Evolutionary conservation across 2,888 invertebrate genomes (phyloP), one percentile per base, ranked within the genome.

Genomic region (Gerris lacustris): DNA sequence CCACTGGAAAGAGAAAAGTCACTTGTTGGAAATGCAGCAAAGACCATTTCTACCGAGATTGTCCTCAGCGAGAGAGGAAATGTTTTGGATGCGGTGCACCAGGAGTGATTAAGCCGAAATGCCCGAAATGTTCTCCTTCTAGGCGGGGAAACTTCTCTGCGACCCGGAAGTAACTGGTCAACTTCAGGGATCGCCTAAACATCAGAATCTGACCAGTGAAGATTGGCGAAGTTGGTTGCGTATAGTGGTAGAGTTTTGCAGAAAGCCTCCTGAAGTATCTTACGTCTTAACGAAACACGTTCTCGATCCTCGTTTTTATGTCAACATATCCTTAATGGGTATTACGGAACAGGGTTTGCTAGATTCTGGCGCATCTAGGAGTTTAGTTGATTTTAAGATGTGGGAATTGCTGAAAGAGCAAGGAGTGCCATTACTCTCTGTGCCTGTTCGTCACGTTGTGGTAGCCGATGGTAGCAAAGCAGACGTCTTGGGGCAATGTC

Each of bases 11-110:
- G 31, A 31, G 4, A 31, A 31, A 31, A 4, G 31, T 31, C 4
- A 69, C 2, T 17, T 69, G 69, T 63, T 69, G 69, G 69, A 69
- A 69, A 7, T 63, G 69, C 6, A 7, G 43, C 2, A 15, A 63
- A 6, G 62, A 63, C 6, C 69, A 69, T 63, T 31, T 63, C 31
- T 43, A 69, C 44, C 62, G 62, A 6, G n/a, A 62, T 63, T 69
- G 69, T 43, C 18, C 17, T 17, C 18, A 63, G 11, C 55, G 55
- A 15, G 69, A 69, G 69, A 55, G 44, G 18, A 69, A 62, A 17
- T 69, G 66, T 44, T 66, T 44, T 64, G 64, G 69, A 44, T 69
- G 64, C n/a, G 66, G 66, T 7, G 45, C 9, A 18, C 17, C 43
- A 64, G 64, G 17, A 2, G 45, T 69, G 2, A 69, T 17, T 1